Base-by-base conservation (phyloP, 53 echinoderm and acorn worm genomes). In the Holothuria leucospilota region DNA sequence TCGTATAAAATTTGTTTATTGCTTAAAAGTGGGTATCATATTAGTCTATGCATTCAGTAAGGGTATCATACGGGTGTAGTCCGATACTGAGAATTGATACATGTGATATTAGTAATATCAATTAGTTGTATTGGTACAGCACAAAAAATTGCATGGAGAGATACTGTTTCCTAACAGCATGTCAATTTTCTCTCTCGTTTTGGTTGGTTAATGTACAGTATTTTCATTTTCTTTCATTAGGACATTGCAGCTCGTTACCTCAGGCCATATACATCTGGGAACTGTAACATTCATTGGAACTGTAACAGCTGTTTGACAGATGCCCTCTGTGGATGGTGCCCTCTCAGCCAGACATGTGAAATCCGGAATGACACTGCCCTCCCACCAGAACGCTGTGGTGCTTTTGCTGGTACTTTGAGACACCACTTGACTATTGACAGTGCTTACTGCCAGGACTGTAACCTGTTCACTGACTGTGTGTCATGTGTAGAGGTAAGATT, bases 271-370 rank as follows among this genome's bases (percentile, higher is more conserved):
- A 60, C 29, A n/a, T 83, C 92, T 10, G 84, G 77, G 11, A 59
- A 75, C 82, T 96, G 96, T 77, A 73, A 81, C 12, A 20, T 69
- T 18, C 92, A 94, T 83, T 40, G 71, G 69, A 94, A 87, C n/a
- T 96, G 96, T 71, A 67, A 82, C 11, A 92, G 92, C 39, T 96
- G 96, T 41, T 88, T 96, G 67, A 92, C 93, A 2, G 96, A 96
- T 30, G 46, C 71, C 11, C 72, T 90, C 0, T 96, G 96, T 58
- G 96, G 96, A 68, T 96, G 96, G 96, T 96, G 94, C 49, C 93
- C 96, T 1, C 75, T 86, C 41, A 96, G 91, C 39, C 58, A 78
- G 14, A 96, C 89, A 0, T 96, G 96, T 72, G 91, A 92, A 75
- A 51, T 81, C 12, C 85, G 96, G 26, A 81, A 85, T 39, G 85